Evolutionary conservation across 2,113 vertebrate species (phyloP), one percentile per base, ranked within the genome.

Genomic region (Cynocephalus volans): DNA sequence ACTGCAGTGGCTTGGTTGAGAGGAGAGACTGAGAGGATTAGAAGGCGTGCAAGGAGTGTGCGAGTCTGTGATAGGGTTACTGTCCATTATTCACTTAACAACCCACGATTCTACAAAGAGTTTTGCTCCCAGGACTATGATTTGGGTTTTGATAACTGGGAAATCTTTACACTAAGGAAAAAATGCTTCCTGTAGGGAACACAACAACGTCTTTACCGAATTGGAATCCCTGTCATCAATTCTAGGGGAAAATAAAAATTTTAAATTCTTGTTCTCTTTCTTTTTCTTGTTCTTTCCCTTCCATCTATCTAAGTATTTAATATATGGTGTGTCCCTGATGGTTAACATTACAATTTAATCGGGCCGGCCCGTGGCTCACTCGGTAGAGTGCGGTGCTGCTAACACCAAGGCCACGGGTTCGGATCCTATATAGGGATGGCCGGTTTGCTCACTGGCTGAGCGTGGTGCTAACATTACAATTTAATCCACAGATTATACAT

Each of bases 201-300:
- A 82, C 9, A 88, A 83, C 31, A 83, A 54, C 70, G 13, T 70
- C 62, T 73, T 17, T 48, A 24, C 33, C 77, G 17, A n/a, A n/a
- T 77, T 33, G 8, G 3, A 56, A 64, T 56, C n/a, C 28, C 65
- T 31, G 12, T 50, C 4, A 70, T 65, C 13, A 28, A n/a, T 92
- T 82, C 95, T 36, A 92, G 83, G 41, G 41, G 41, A 41, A 41
- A 41, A 41, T 41, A 77, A 88, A 92, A 88, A 83, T n/a, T 28
- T 4, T 69, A 14, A 50, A 45, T 62, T 70, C 18, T 60, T 69
- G 11, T 56, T 82, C 11, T 60, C 48, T 33, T n/a, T 69, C 33
- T 64, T 45, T 96, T 67, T 86, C 26, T 58, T 67, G 31, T 41
- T n/a, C 82, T 52, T 88, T 45, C 6, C 17, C 18, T 90, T 15